A percentile compares a stretch with the other conserved stretches of the same genome.
These are phyloP conservation scores for Petrosia ficiformis DNA, from an alignment of 37 sponge, comb jelly and placozoan genomes.

Conservation along the genomic window DNA sequence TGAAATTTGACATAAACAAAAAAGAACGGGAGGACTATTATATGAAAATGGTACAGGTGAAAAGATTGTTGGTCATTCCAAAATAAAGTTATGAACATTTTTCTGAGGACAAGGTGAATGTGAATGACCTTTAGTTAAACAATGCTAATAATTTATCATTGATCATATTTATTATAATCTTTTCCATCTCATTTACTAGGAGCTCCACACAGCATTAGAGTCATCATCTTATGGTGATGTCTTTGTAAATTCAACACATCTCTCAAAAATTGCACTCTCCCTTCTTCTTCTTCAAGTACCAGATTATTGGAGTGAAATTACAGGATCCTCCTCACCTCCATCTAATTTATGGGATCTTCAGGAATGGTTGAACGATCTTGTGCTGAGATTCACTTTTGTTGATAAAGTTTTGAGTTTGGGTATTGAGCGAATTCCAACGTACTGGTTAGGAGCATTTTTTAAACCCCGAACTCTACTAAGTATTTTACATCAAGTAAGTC, in stretches of 20 bases:
- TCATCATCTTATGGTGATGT: slow-evolving; percentile 23
- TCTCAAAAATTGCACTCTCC: slow-evolving; percentile 36
- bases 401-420: slow-evolving; percentile 56
- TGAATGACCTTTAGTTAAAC: too few relatives aligned
- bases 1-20: too few relatives aligned
- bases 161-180: too few relatives aligned
- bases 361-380: slow-evolving; percentile 63
- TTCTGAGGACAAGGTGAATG: too few relatives aligned
- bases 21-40: too few relatives aligned
- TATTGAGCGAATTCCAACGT: slow-evolving; percentile 62
- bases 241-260: slow-evolving; percentile 15
- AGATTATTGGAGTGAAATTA: slow-evolving; percentile 27
- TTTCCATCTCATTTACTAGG: slow-evolving; percentile 32
- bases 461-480: slow-evolving; percentile 60
- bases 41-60: not conserved
- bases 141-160: too few relatives aligned
- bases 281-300: slow-evolving; percentile 41
- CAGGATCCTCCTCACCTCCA: slow-evolving; percentile 58
- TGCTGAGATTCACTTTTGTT: slow-evolving; percentile 37
- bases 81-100: not conserved
- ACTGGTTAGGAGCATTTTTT: slow-evolving; percentile 75
- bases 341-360: slow-evolving; percentile 32
- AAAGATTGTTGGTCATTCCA: not conserved
- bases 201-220: slow-evolving; percentile 12
- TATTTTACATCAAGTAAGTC: slow-evolving; percentile 63